These are phyloP conservation scores for Glyptemys insculpta DNA, from an alignment of 2,797 vertebrate species.

Conservation along the genomic window DNA sequence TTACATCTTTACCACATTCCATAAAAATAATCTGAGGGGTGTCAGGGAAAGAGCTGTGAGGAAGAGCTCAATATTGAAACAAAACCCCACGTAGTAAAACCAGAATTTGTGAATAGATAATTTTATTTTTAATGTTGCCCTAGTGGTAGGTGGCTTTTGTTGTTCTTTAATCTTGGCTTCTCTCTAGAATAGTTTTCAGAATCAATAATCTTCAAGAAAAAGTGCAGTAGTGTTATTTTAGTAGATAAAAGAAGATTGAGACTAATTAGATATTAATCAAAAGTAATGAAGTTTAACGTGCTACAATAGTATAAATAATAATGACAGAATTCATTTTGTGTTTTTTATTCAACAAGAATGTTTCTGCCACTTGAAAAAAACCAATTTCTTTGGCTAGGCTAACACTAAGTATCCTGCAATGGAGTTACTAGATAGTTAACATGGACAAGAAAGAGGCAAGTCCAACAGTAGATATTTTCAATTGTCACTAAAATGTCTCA, in stretches of 20 bases:
- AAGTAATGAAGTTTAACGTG: conserved; percentile 29
- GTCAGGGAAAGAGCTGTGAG: background rate
- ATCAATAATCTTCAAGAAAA: background rate
- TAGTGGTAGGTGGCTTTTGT: background rate
- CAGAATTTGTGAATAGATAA: background rate
- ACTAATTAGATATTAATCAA: background rate
- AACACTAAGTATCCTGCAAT: background rate
- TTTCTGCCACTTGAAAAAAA: conserved; percentile 12
- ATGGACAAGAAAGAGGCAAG: conserved; percentile 4
- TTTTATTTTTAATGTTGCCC: background rate
- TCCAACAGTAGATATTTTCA: conserved; percentile 14
- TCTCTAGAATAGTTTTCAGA: background rate
- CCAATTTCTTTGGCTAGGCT: background rate
- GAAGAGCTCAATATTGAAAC: background rate
- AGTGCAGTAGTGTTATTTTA: fast-evolving
- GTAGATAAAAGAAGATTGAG: background rate
- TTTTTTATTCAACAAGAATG: background rate
- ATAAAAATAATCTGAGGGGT: background rate
- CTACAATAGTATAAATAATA: conserved; percentile 17
- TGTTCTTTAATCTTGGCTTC: conserved; percentile 7
- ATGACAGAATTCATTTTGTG: background rate
- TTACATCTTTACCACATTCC: background rate
- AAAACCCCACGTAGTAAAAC: background rate
- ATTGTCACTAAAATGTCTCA: conserved; percentile 24
- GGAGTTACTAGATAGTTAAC: background rate